Conservation (phyloP, 2,888 invertebrate genomes). For the Acronicta alni region DNA sequence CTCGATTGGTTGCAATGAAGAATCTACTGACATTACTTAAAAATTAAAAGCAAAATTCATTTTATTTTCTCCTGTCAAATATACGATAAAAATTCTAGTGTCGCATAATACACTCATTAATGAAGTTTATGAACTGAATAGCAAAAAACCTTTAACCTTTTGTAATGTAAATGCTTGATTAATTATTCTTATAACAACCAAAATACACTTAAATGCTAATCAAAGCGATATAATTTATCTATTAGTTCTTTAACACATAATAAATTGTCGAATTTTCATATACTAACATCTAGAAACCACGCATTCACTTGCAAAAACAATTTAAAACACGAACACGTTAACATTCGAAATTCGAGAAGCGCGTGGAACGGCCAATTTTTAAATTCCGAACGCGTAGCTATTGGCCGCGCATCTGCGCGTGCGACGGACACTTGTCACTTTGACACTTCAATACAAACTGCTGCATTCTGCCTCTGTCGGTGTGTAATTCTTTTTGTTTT, state of each 20-base stretch:
- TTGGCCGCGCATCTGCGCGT: slow-evolving; percentile 75
- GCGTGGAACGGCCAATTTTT: slow-evolving; percentile 60
- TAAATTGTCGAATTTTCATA: slow-evolving; percentile 32
- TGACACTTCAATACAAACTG: slow-evolving; percentile 83
- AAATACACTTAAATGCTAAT: slow-evolving; percentile 30
- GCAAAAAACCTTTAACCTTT: slow-evolving; percentile 19
- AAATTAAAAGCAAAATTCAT: neutral
- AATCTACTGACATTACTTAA: no score
- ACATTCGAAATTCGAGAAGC: slow-evolving; percentile 51
- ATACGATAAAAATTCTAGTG: slow-evolving; percentile 1
- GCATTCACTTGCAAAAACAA: slow-evolving; percentile 27
- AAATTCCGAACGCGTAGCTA: slow-evolving; percentile 68
- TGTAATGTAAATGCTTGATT: slow-evolving; percentile 10
- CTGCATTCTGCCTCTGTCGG: slow-evolving; percentile 64
- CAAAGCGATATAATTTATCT: slow-evolving; percentile 34
- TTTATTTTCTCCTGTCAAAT: neutral
- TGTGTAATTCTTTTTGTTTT: slow-evolving; percentile 44
- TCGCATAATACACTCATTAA: neutral
- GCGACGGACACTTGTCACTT: slow-evolving; percentile 77
- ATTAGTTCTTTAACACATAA: slow-evolving; percentile 34
- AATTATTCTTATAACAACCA: slow-evolving; percentile 13
- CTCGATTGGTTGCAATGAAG: no score
- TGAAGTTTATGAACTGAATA: slow-evolving; percentile 6
- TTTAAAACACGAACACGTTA: slow-evolving; percentile 25
- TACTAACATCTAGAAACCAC: slow-evolving; percentile 29